Evolutionary conservation across 2,797 vertebrate species (phyloP).

Genomic region (Denticeps clupeoides): DNA sequence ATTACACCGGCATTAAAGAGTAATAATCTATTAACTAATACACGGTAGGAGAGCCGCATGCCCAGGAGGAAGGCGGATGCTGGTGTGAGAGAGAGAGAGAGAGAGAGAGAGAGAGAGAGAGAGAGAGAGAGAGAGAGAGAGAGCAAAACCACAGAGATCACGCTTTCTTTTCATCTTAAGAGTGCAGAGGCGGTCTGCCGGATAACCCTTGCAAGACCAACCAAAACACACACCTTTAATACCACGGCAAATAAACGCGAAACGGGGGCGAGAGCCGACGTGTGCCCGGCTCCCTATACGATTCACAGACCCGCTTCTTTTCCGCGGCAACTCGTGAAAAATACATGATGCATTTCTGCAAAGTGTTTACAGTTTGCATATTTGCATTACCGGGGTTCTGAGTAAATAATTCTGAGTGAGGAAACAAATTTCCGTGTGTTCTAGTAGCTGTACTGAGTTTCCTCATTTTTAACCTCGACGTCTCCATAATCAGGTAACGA

Average conservation of each 20-base stretch:
- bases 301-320: not conserved
- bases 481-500: too few species aligned
- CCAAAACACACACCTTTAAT: not conserved
- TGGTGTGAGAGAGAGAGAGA: not conserved
- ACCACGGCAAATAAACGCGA: constrained; percentile 3
- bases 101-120: not conserved
- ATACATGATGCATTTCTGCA: not conserved
- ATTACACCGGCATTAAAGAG: constrained; percentile 25
- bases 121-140: not conserved
- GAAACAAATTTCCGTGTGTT: constrained; percentile 4
- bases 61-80: constrained; percentile 8
- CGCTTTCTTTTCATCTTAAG: too few species aligned
- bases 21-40: constrained; percentile 29
- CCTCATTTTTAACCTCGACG: not conserved
- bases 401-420: constrained; percentile 2
- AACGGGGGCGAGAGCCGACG: constrained; percentile 1
- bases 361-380: constrained; percentile 1
- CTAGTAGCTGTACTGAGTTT: too few species aligned
- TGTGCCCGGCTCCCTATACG: not conserved
- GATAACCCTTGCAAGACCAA: not conserved
- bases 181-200: too few species aligned
- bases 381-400: constrained; percentile 3
- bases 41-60: constrained; percentile 10
- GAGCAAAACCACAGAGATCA: too few species aligned
- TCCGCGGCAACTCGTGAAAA: not conserved